Conservation (phyloP, 2,797 vertebrate genomes). For the Sebastes cheni region DNA sequence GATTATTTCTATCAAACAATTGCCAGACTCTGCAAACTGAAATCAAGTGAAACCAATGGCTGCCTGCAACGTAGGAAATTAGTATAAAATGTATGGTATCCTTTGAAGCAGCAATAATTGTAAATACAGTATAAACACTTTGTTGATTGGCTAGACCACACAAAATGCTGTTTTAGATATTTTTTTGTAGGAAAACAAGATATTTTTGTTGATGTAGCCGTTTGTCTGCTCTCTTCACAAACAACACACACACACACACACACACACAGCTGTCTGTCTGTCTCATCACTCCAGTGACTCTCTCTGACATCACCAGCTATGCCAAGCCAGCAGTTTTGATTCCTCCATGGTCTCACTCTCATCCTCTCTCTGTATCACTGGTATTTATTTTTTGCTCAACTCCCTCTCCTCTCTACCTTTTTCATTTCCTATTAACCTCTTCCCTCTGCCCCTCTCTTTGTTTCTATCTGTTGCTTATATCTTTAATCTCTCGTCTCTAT, state of each 20-base stretch:
- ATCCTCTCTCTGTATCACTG: neutral
- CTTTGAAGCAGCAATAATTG: neutral
- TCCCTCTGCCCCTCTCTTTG: neutral
- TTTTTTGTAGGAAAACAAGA: neutral
- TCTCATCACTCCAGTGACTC: slow-evolving; percentile 30
- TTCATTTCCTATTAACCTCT: slow-evolving; percentile 14
- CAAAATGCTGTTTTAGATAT: neutral
- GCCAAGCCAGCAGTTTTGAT: slow-evolving; percentile 38
- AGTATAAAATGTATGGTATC: neutral
- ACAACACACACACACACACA: neutral
- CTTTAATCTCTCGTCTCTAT: slow-evolving; percentile 19
- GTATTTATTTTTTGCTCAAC: neutral
- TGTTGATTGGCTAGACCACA: neutral
- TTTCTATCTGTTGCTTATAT: slow-evolving; percentile 22
- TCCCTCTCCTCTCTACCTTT: neutral
- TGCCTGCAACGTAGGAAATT: neutral
- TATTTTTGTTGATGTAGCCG: slow-evolving; percentile 9
- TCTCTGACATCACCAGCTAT: slow-evolving; percentile 21
- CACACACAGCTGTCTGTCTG: slow-evolving; percentile 5
- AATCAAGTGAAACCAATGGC: neutral
- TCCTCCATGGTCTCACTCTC: neutral
- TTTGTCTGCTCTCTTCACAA: neutral
- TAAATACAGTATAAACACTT: neutral
- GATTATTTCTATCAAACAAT: neutral
- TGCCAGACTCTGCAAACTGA: neutral